phyloP scores from a whole-genome alignment of 2,113 vertebrate species.

The Chionomys nivalis region DNA sequence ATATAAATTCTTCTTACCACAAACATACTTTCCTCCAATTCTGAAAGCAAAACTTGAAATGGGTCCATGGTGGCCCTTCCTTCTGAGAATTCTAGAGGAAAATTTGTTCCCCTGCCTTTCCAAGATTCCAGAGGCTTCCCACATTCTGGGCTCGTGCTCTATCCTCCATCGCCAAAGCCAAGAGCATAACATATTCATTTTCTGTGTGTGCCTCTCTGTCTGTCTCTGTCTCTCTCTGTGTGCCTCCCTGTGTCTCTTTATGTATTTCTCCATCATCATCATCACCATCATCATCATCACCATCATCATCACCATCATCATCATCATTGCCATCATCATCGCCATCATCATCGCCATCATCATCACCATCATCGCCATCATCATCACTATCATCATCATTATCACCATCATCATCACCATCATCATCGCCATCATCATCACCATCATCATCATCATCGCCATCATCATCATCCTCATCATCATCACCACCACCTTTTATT shows the following conservation, averaged over 20 bases:
- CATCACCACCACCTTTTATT: not conserved
- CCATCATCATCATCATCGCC: not conserved
- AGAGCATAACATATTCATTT: not conserved
- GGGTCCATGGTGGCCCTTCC: not conserved
- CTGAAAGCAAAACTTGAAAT: not conserved
- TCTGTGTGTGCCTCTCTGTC: not conserved
- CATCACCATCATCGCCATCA: too few species aligned
- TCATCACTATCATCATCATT: not conserved
- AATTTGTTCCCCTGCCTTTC: not conserved
- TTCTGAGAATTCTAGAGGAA: not conserved
- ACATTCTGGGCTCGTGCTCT: not conserved
- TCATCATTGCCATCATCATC: not conserved
- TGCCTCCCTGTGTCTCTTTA: not conserved
- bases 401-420: not conserved
- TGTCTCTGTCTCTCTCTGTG: not conserved
- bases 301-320: not conserved
- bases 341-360: too few species aligned
- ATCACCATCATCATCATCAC: not conserved
- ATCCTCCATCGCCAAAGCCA: not conserved
- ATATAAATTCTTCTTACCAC: not conserved
- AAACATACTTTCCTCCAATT: accelerated
- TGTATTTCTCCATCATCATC: not conserved
- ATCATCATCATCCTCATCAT: not conserved
- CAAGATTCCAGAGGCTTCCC: not conserved
- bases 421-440: not conserved